Evolutionary conservation across 2,113 vertebrate species (phyloP).

Genomic region (Calyptommatus sinebrachiatus): DNA sequence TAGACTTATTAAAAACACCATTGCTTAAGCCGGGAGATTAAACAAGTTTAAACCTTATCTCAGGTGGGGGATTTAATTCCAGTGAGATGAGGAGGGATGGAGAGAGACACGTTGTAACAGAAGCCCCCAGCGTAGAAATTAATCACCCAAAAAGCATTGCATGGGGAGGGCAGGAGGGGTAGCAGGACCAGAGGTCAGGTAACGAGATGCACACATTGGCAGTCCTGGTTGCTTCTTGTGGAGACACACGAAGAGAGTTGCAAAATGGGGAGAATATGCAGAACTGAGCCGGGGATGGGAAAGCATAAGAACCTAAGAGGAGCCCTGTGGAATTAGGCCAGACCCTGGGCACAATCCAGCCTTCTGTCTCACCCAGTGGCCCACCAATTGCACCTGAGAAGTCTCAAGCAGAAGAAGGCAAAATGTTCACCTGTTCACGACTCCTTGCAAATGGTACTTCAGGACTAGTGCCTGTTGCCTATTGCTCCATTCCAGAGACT

Average conservation of each 20-base stretch:
- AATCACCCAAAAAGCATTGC: constrained; percentile 67
- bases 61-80: constrained; percentile 66
- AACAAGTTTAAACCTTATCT: constrained; percentile 63
- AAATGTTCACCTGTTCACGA: too few species aligned
- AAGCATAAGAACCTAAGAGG: too few species aligned
- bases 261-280: constrained; percentile 3
- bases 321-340: too few species aligned
- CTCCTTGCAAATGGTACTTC: too few species aligned
- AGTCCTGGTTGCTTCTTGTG: constrained; percentile 61
- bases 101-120: constrained; percentile 60
- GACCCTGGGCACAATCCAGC: too few species aligned
- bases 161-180: constrained; percentile 44
- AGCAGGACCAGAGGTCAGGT: constrained; percentile 46
- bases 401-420: too few species aligned
- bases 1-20: constrained; percentile 69
- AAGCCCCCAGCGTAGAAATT: constrained; percentile 60
- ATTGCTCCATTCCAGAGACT: too few species aligned
- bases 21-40: constrained; percentile 68
- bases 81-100: constrained; percentile 53
- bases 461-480: too few species aligned
- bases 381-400: too few species aligned
- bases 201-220: constrained; percentile 58
- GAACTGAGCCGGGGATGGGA: constrained; percentile 42
- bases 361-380: too few species aligned
- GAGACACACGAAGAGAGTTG: constrained; percentile 53